Evolutionary conservation across 2,113 vertebrate genomes (phyloP).

Genomic region (Phrynosoma blainvillii): DNA sequence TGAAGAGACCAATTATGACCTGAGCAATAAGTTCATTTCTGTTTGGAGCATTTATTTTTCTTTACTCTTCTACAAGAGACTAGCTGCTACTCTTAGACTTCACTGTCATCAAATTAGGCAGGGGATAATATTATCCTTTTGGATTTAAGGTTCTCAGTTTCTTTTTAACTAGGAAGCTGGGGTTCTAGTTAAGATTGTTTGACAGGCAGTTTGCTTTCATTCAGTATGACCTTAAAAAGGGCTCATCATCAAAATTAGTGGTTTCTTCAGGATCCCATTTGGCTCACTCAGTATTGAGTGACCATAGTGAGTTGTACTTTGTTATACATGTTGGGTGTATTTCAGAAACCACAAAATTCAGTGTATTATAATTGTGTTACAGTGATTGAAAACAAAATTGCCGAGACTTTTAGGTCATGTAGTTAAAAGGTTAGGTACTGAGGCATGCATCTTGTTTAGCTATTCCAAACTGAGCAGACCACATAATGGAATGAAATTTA

Average conservation of each 20-base stretch:
- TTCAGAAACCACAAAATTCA: background rate
- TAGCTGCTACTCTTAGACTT: constrained; percentile 34
- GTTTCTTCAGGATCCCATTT: background rate
- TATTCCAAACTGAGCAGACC: background rate
- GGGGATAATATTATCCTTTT: constrained; percentile 24
- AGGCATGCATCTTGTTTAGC: background rate
- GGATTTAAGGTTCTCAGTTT: constrained; percentile 17
- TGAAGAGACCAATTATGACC: constrained; percentile 14
- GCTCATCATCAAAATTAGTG: background rate
- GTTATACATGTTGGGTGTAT: background rate
- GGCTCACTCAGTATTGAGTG: background rate
- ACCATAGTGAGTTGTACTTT: background rate
- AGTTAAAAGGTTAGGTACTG: background rate
- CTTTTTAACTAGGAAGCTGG: constrained; percentile 18
- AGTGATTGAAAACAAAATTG: background rate
- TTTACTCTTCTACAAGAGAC: constrained; percentile 11
- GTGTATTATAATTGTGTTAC: background rate
- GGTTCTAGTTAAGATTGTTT: constrained; percentile 8
- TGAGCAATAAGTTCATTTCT: constrained; percentile 24
- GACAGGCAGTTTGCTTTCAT: background rate
- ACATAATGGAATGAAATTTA: background rate
- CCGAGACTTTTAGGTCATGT: background rate
- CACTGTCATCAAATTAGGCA: constrained; percentile 11
- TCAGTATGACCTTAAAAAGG: background rate
- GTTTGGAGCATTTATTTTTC: constrained; percentile 21